These are phyloP conservation scores for Ploceus nigricollis DNA, from an alignment of 2,113 vertebrate species.

Conservation along the genomic window DNA sequence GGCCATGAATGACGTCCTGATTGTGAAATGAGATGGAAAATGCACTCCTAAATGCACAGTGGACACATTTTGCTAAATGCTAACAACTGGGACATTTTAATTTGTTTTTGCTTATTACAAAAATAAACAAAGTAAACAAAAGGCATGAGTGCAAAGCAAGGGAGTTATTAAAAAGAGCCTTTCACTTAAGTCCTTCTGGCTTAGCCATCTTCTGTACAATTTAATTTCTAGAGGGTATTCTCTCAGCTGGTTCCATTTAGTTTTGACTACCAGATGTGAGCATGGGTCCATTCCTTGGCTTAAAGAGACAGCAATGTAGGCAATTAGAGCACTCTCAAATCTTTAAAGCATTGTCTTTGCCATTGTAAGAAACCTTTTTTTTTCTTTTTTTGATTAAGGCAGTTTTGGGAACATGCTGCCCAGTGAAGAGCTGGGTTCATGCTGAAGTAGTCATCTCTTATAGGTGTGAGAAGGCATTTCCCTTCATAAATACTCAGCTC, in stretches of 20 bases:
- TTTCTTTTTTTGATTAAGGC: background rate
- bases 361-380: background rate
- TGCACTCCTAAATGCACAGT: conserved; percentile 28
- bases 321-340: conserved; percentile 33
- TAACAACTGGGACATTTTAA: conserved; percentile 45
- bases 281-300: conserved; percentile 26
- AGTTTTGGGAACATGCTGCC: background rate
- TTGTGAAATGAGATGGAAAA: conserved; percentile 57
- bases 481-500: background rate
- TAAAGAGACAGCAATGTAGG: conserved; percentile 33
- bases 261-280: conserved; percentile 61
- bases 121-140: conserved; percentile 62
- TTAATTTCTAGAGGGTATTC: conserved; percentile 60
- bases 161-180: conserved; percentile 55
- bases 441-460: background rate
- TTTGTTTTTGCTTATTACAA: conserved; percentile 67
- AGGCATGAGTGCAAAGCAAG: conserved; percentile 50
- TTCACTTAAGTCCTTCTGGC: conserved; percentile 53
- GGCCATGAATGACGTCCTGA: conserved; percentile 50
- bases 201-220: conserved; percentile 43
- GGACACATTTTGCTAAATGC: conserved; percentile 45
- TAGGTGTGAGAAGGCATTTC: background rate
- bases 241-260: conserved; percentile 56
- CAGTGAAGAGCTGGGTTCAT: background rate
- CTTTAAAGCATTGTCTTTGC: conserved; percentile 30